Evolutionary conservation across 2,113 vertebrate genomes (phyloP).

Genomic region (Melanerpes formicivorus): DNA sequence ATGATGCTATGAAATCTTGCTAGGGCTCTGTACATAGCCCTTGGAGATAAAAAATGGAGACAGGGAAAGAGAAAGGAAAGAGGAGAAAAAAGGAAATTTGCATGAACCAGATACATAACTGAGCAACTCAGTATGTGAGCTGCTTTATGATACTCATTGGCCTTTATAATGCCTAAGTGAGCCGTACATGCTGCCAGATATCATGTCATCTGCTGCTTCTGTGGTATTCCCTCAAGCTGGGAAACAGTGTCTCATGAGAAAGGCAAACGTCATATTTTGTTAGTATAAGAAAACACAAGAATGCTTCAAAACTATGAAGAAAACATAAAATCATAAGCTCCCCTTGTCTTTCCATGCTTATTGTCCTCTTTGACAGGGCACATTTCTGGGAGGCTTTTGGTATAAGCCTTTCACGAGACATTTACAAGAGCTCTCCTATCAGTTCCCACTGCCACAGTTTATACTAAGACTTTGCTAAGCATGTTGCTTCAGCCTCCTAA

Average conservation of each 20-base stretch:
- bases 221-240: slow-evolving; percentile 55
- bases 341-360: slow-evolving; percentile 31
- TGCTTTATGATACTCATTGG: slow-evolving; percentile 33
- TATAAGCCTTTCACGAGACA: slow-evolving; percentile 14
- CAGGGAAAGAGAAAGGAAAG: not conserved
- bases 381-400: slow-evolving; percentile 41
- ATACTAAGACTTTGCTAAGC: not conserved
- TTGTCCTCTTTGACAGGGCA: slow-evolving; percentile 7
- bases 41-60: not conserved
- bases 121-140: not conserved
- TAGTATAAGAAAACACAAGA: slow-evolving; percentile 50
- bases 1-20: not conserved
- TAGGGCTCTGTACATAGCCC: not conserved
- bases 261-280: slow-evolving; percentile 44
- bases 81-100: not conserved
- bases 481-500: not conserved
- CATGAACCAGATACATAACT: not conserved
- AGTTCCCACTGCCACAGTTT: slow-evolving; percentile 21
- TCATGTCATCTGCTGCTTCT: slow-evolving; percentile 57
- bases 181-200: slow-evolving; percentile 36
- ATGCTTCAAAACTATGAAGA: slow-evolving; percentile 44
- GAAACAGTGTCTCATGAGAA: slow-evolving; percentile 45
- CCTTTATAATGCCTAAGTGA: slow-evolving; percentile 40
- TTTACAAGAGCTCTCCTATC: slow-evolving; percentile 5
- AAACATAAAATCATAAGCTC: slow-evolving; percentile 42